These are phyloP conservation scores for Jaculus jaculus DNA, from an alignment of 2,113 vertebrate species.

Conservation along the genomic window DNA sequence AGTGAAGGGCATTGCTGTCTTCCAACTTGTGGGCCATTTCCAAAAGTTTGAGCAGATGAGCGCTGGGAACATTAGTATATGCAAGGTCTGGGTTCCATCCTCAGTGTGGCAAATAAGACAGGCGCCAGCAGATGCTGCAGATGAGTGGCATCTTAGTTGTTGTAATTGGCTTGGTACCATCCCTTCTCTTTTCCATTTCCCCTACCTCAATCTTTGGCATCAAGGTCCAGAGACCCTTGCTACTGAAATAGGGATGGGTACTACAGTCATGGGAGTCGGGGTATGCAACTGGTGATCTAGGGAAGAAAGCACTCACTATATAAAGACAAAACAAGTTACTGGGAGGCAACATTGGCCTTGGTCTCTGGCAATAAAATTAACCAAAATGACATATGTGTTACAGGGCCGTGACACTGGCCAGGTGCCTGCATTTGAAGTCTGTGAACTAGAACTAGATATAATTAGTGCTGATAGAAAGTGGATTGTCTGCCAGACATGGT, in stretches of 20 bases:
- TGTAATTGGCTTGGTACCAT: background rate
- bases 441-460: constrained; percentile 56
- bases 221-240: background rate
- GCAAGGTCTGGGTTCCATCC: background rate
- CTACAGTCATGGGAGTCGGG: background rate
- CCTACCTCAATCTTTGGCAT: background rate
- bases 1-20: background rate
- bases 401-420: background rate
- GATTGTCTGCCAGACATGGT: background rate
- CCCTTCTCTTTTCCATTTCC: background rate
- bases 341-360: background rate
- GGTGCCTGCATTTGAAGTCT: background rate
- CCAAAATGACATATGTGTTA: background rate
- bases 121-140: background rate
- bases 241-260: background rate
- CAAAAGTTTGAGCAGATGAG: background rate
- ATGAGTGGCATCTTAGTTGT: background rate
- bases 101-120: background rate
- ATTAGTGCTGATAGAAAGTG: constrained; percentile 46
- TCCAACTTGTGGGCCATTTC: background rate
- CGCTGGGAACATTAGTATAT: no score
- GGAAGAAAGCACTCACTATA: constrained; percentile 31
- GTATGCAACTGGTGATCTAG: background rate
- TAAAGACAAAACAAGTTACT: constrained; percentile 27
- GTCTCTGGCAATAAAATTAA: constrained; percentile 51